phyloP scores from a whole-genome alignment of 2,888 invertebrate species.

The Hydrotaea cyrtoneurina region DNA sequence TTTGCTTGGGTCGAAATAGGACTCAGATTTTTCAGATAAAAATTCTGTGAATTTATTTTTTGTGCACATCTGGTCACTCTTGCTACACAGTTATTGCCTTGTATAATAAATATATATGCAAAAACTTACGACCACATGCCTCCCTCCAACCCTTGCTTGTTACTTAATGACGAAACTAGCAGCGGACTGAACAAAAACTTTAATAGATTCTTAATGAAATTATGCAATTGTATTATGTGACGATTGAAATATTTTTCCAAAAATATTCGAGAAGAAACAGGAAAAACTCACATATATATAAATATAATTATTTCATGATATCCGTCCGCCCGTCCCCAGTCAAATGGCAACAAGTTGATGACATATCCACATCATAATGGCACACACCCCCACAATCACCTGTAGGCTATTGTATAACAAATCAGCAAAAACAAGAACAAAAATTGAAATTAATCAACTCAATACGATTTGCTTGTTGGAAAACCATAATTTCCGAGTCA shows the following conservation, averaged over 20 bases:
- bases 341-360: not conserved
- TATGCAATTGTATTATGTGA: constrained; percentile 56
- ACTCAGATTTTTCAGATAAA: no score
- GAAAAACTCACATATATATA: not conserved
- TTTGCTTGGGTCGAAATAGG: no score
- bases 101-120: no score
- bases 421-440: not conserved
- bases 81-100: no score
- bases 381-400: not conserved
- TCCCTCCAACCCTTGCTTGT: not conserved
- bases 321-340: not conserved
- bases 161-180: not conserved
- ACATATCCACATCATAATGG: not conserved
- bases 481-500: not conserved
- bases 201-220: constrained; percentile 27
- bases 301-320: not conserved
- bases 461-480: not conserved
- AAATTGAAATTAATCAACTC: not conserved
- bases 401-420: not conserved
- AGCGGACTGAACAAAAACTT: not conserved
- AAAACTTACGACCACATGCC: no score
- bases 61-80: no score
- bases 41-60: no score
- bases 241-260: constrained; percentile 7
- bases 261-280: constrained; percentile 23